Base-by-base conservation (phyloP, 2,797 vertebrate species). In the Erethizon dorsatum region DNA sequence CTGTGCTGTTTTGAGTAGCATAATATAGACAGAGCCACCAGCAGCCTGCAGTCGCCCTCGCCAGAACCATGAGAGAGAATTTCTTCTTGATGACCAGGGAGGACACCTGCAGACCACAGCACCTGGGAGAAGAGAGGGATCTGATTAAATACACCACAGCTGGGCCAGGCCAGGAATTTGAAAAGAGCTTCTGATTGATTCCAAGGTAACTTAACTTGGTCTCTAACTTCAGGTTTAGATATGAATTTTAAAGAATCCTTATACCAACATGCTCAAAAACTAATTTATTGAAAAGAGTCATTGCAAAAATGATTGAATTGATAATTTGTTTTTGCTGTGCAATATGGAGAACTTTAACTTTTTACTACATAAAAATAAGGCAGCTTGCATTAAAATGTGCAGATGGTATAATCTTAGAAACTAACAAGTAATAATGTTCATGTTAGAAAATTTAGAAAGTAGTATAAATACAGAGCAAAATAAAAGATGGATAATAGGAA, bases 271-370 rank as follows among this genome's bases (percentile, higher is more conserved):
- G 10, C 33, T 80, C 24, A 47, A 77, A 86, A 88, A 79, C 28
- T 73, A 80, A 90, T 52, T 52, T 52, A 83, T 50, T 78, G 59
- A 83, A 90, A 80, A 59, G n/a, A 73, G 69, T 90, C 63, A 88
- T 86, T 75, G 45, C 3, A 94, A 91, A 95, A 86, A 54, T 73
- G 73, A 93, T 57, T 24, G 14, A 83, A 86, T 83, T 56, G 63
- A 84, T 6, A 59, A 13, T 18, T 14, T 94, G 12, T 33, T 94
- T 88, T 95, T 73, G 45, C 41, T 61, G 45, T 77, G 24, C 7
- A 92, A 15, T 71, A 54, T 15, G 33, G 59, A 50, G 63, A 79
- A 24, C 31, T 90, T 95, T 85, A 61, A 79, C 2, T 15, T 82
- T 90, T 88, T 57, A 56, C 28, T 73, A 79, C 22, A 69, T 75